Evolutionary conservation across 2,888 invertebrate species (phyloP).

Genomic region (Blastobasis adustella): DNA sequence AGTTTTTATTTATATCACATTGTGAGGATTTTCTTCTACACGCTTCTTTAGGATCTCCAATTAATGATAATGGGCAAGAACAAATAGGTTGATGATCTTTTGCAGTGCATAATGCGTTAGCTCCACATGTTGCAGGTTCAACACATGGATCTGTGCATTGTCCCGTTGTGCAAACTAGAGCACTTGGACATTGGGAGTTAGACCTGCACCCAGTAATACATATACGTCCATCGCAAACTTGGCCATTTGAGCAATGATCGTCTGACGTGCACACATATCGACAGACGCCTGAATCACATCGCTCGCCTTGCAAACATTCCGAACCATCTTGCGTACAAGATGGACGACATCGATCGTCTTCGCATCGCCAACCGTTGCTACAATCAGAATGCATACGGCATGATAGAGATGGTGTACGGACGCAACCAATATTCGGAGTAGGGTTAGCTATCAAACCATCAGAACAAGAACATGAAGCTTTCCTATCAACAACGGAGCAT

Average conservation of each 20-base stretch:
- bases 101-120: constrained; percentile 84
- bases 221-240: constrained; percentile 87
- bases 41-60: constrained; percentile 83
- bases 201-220: constrained; percentile 89
- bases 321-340: constrained; percentile 82
- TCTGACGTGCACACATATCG: constrained; percentile 89
- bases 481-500: constrained; percentile 86
- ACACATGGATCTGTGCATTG: constrained; percentile 87
- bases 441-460: constrained; percentile 89
- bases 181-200: constrained; percentile 82
- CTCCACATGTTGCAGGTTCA: constrained; percentile 86
- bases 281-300: constrained; percentile 84
- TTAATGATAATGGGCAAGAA: constrained; percentile 80
- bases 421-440: constrained; percentile 90
- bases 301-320: constrained; percentile 88
- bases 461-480: constrained; percentile 87
- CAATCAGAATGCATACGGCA: constrained; percentile 88
- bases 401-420: constrained; percentile 83
- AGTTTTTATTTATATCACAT: constrained; percentile 80
- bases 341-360: constrained; percentile 83
- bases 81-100: constrained; percentile 84
- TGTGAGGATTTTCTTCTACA: constrained; percentile 80
- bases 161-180: constrained; percentile 84
- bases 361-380: constrained; percentile 80
- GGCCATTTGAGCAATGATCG: constrained; percentile 90